Evolutionary conservation across 1,140 invertebrate genomes (phyloP), one percentile per base, ranked within the genome.

Genomic region (Rhizoglyphus robini): DNA sequence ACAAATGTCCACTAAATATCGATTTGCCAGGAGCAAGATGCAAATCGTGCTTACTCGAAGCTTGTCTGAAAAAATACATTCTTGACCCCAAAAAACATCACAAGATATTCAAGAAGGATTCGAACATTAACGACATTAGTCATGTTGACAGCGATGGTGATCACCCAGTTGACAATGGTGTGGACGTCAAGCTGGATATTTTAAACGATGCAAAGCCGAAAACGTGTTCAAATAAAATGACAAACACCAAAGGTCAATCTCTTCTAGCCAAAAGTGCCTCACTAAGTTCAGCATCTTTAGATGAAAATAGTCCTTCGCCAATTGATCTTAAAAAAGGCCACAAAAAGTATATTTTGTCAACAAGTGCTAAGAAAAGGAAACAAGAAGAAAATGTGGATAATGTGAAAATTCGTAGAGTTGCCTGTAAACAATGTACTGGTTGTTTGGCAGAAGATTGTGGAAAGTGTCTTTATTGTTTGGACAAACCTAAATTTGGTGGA

Each of bases 371-470:
- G n/a, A n/a, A n/a, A n/a, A n/a, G n/a, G n/a, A n/a, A n/a, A n/a
- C n/a, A n/a, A n/a, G n/a, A n/a, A n/a, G n/a, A n/a, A n/a, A n/a
- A n/a, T n/a, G n/a, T n/a, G n/a, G n/a, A n/a, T n/a, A n/a, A n/a
- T n/a, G n/a, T n/a, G 4, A 20, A 31, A 62, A 36, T 20, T 4
- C 15, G 32, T 38, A 49, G 38, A 63, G 63, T 46, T 49, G 66
- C 54, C 15, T 66, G 65, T 20, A 58, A 59, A 20, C 38, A 61
- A 27, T 66, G 65, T 57, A 23, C 58, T 20, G 65, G 65, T 31
- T 66, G 65, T 57, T 41, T 66, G 31, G 58, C 36, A 20, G 58
- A 66, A n/a, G 65, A 66, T 54, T 66, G 65, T 63, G 65, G 65
- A 15, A 60, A 61, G 32, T 66, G 65, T 47, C 47, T 57, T 15